Conservation (phyloP, 2,797 vertebrate genomes). For the Eulemur mongoz region DNA sequence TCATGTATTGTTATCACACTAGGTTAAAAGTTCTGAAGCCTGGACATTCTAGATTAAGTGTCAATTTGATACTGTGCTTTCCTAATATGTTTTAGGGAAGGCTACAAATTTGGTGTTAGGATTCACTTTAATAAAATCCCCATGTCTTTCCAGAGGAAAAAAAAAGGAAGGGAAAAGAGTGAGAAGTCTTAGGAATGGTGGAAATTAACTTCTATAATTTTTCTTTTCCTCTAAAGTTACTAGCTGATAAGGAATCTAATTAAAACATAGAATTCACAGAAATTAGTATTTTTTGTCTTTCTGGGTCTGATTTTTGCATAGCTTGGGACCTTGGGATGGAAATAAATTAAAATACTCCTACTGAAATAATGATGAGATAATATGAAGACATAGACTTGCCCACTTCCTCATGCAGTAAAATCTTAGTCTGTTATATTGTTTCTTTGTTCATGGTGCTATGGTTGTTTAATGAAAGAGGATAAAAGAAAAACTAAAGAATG, state of each 20-base stretch:
- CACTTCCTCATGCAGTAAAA: slow-evolving; percentile 38
- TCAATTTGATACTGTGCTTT: slow-evolving; percentile 76
- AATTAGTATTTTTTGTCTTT: background rate
- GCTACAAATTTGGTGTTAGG: slow-evolving; percentile 34
- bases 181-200: background rate
- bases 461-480: background rate
- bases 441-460: background rate
- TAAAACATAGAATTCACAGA: slow-evolving; percentile 35
- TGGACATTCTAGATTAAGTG: slow-evolving; percentile 80
- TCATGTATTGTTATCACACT: slow-evolving; percentile 45
- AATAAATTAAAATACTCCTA: slow-evolving; percentile 39
- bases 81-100: slow-evolving; percentile 62
- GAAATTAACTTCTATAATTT: slow-evolving; percentile 15
- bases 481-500: background rate
- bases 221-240: background rate
- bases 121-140: slow-evolving; percentile 64
- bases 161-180: slow-evolving; percentile 20
- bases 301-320: background rate
- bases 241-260: background rate
- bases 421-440: background rate
- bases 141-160: slow-evolving; percentile 16
- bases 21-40: slow-evolving; percentile 73
- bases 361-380: slow-evolving; percentile 58
- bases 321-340: background rate
- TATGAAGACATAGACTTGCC: slow-evolving; percentile 61